A percentile compares a stretch with the other conserved stretches of the same genome.
These are phyloP conservation scores for Glyptemys insculpta DNA, from an alignment of 2,797 vertebrate species.

Conservation along the genomic window DNA sequence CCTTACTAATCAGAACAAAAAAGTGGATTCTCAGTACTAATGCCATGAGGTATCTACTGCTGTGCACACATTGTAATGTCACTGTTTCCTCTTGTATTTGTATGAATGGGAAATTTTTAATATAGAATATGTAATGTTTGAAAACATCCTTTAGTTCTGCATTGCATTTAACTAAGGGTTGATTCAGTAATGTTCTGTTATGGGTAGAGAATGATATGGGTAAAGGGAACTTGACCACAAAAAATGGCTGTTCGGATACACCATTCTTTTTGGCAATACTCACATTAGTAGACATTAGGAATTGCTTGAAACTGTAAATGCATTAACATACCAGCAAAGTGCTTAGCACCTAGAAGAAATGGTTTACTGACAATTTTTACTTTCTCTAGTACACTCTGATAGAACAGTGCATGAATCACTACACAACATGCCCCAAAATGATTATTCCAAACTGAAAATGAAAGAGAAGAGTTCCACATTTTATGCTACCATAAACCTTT, in stretches of 20 bases:
- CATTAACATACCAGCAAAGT: conserved; percentile 15
- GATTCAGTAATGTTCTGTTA: conserved; percentile 30
- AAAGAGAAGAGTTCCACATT: conserved; percentile 22
- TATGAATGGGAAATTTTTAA: conserved; percentile 72
- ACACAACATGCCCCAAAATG: not conserved
- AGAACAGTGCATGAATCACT: not conserved
- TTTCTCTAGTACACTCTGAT: not conserved
- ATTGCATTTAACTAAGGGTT: conserved; percentile 50
- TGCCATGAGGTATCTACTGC: conserved; percentile 59
- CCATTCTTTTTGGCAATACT: not conserved
- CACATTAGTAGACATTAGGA: not conserved
- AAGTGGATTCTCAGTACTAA: conserved; percentile 68
- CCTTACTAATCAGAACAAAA: conserved; percentile 65
- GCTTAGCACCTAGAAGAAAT: conserved; percentile 37
- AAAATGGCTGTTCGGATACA: conserved; percentile 3
- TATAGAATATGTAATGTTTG: conserved; percentile 62
- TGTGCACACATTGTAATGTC: conserved; percentile 17
- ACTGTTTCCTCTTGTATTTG: conserved; percentile 63
- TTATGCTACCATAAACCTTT: conserved; percentile 32
- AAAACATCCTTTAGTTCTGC: conserved; percentile 58
- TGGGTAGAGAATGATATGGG: not conserved
- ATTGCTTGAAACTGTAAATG: not conserved
- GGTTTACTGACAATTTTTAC: conserved; percentile 11
- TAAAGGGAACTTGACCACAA: not conserved
- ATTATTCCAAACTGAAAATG: conserved; percentile 28